phyloP scores from a whole-genome alignment of 2,797 vertebrate genomes.

The Pteronotus mesoamericanus region DNA sequence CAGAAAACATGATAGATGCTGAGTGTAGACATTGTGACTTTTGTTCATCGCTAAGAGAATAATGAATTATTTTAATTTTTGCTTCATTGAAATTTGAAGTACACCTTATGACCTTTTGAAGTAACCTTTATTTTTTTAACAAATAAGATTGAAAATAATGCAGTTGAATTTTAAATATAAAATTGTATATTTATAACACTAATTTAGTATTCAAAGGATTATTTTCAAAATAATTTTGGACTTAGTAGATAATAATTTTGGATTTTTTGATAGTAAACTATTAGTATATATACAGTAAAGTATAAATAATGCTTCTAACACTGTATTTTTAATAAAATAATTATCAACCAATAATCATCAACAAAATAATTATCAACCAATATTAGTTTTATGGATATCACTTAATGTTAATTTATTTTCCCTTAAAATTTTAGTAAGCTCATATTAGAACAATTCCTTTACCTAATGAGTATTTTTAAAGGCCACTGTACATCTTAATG shows the following conservation, averaged over 20 bases:
- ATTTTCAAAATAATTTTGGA: neutral
- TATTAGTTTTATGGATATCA: neutral
- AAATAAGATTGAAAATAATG: neutral
- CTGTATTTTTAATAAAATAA: neutral
- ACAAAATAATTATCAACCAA: neutral
- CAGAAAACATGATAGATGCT: constrained; percentile 41
- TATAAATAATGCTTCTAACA: neutral
- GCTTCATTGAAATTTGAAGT: constrained; percentile 17
- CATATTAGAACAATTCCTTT: neutral
- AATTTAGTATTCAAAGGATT: neutral
- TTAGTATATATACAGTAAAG: neutral
- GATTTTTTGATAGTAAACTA: neutral
- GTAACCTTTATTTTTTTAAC: neutral
- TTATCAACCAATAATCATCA: neutral
- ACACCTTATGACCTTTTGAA: neutral
- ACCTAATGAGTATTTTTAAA: neutral
- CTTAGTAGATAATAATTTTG: too few relatives aligned
- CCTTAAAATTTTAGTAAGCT: neutral
- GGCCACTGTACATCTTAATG: neutral
- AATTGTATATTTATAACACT: neutral
- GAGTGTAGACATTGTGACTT: constrained; percentile 21
- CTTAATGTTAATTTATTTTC: neutral
- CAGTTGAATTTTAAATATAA: neutral
- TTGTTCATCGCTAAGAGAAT: neutral
- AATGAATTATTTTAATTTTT: constrained; percentile 43